Conservation (phyloP, 2,888 invertebrate genomes). For the Drosophila nr. perissopoda region DNA sequence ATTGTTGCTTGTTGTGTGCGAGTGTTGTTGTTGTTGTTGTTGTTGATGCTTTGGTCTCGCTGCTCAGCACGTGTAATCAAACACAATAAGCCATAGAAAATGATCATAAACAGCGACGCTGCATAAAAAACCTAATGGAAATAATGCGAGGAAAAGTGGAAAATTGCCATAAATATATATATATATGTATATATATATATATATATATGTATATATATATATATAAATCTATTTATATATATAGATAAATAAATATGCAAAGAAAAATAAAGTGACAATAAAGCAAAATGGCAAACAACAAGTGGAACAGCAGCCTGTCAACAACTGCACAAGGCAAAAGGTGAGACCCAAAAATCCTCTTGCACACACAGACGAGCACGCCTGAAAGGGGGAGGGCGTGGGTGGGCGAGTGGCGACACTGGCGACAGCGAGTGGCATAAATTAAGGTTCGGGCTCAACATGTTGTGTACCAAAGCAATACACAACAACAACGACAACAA, state of each 20-base stretch:
- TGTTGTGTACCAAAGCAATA: constrained; percentile 53
- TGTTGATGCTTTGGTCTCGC: constrained; percentile 41
- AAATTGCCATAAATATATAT: constrained; percentile 31
- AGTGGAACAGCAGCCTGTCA: constrained; percentile 23
- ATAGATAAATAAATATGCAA: not conserved
- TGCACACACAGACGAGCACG: constrained; percentile 71
- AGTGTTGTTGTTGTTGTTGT: constrained; percentile 29
- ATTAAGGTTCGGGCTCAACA: constrained; percentile 71
- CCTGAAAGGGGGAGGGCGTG: not conserved
- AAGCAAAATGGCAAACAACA: constrained; percentile 28
- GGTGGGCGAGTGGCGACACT: constrained; percentile 8
- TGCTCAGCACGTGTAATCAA: constrained; percentile 75
- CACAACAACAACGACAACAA: constrained; percentile 23
- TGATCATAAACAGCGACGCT: constrained; percentile 58
- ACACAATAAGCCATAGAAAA: constrained; percentile 78
- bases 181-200: not conserved
- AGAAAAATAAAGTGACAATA: constrained; percentile 51
- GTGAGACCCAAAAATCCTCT: constrained; percentile 74
- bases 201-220: not conserved
- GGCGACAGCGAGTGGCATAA: constrained; percentile 67
- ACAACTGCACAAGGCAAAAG: constrained; percentile 57
- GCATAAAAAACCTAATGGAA: constrained; percentile 51
- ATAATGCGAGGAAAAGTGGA: constrained; percentile 6
- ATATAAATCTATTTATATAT: not conserved
- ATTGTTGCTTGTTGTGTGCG: constrained; percentile 4